Base-by-base conservation (phyloP, 2,888 invertebrate genomes). In the Athetis lepigone region DNA sequence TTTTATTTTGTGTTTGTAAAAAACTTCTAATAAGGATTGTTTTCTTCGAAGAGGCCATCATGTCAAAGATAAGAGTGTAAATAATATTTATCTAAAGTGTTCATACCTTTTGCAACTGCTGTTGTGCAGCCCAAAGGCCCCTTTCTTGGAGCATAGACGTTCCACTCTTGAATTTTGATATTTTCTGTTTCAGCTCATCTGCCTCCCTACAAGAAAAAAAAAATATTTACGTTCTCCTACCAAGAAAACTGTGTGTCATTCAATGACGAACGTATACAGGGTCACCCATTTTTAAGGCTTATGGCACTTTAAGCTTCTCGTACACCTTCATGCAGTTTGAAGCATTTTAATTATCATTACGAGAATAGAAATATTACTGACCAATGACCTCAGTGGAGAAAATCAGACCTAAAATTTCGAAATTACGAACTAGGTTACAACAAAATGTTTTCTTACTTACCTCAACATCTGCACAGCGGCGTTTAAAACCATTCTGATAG, bases 401-500 rank as follows among this genome's bases (percentile, higher is more conserved):
- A 62, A 66, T 66, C 52, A 4, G 11, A 4, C 4, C 47, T 23
- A 58, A 42, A 70, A 80, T 68, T 80, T 59, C 54, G 52, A 68
- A 63, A 70, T 59, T 29, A 45, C 27, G 56, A 75, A 60, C 69
- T 62, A 76, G 79, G 80, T 80, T 75, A 77, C 64, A 64, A 36
- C n/a, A 42, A 13, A 45, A 69, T 39, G 16, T 46, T 47, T 61
- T 56, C 56, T 66, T 50, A 91, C 95, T 92, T 92, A 97, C 97
- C 96, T 96, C 80, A 97, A 94, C 92, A 97, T 96, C 93, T 97
- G 97, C 82, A 96, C 96, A 88, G 97, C 97, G 86, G 97, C 97
- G 91, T 97, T 97, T 92, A 97, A 95, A 89, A 97, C 97, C 97
- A 97, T 97, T 92, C 92, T 96, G 88, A 89, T 85, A 86, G 93